Base-by-base conservation (phyloP, 2,888 invertebrate genomes). In the Zaprionus obscuricornis region DNA sequence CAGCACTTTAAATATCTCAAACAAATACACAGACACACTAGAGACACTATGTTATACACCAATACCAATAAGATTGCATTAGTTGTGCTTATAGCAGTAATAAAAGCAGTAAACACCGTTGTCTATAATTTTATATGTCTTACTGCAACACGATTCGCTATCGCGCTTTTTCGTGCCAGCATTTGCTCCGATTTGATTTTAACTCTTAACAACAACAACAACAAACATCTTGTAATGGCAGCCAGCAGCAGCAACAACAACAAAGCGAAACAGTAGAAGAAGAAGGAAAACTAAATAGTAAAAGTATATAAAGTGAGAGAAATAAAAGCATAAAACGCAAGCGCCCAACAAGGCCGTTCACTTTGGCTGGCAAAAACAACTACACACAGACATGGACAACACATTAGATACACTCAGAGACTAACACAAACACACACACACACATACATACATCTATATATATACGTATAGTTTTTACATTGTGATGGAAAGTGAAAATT, bases 291-390 rank as follows among this genome's bases (percentile, higher is more conserved):
- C 37, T 62, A 46, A 66, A 70, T 70, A 78, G 73, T 83, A 83
- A 78, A 79, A 78, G 83, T 83, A 71, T 76, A 83, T 59, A 66
- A 68, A 82, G 68, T 73, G 74, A 49, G 22, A 51, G 50, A 65
- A 51, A 54, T 50, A 49, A 66, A 65, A 56, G 50, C 70, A 65
- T 66, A 52, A 74, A 58, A 79, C 72, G 79, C 74, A 74, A 73
- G 76, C 81, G 74, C 77, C 81, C 66, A 85, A 85, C 87, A 87
- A 87, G 87, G 88, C 86, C 87, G 86, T 88, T 87, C 86, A 86
- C 81, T 86, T 83, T 75, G 70, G 65, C 50, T 59, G 54, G 47
- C 75, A 66, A 67, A 75, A 63, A 59, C 34, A 37, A 47, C 37
- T n/a, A 54, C 22, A 46, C 20, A 60, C 11, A 51, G 33, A 42